Percentiles rank a stretch among this genome's conserved stretches.
Conservation (phyloP, 2,113 vertebrate genomes). For the Scopus umbretta region DNA sequence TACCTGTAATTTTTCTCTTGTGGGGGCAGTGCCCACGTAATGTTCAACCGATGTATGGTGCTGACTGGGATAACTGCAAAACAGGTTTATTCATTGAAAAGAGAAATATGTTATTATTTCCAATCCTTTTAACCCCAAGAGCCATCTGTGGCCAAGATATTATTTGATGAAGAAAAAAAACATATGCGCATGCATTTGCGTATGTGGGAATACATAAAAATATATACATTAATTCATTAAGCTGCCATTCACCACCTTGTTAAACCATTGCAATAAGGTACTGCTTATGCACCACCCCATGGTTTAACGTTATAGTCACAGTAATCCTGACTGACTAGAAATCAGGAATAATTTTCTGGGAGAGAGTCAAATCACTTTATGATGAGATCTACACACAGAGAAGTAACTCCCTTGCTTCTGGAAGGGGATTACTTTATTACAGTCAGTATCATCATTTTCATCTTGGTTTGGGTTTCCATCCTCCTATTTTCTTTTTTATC, state of each 20-base stretch:
- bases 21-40: conserved; percentile 83
- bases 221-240: neutral
- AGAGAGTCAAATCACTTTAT: neutral
- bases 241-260: neutral
- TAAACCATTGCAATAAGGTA: neutral
- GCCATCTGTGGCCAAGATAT: neutral
- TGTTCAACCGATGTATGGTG: conserved; percentile 83
- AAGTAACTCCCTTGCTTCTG: neutral
- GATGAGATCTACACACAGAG: neutral
- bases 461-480: neutral
- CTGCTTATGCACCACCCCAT: neutral
- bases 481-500: neutral
- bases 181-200: neutral
- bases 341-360: neutral
- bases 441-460: neutral
- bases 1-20: conserved; percentile 87
- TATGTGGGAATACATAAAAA: neutral
- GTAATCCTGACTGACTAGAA: neutral
- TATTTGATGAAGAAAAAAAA: neutral
- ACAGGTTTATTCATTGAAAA: conserved; percentile 14
- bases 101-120: neutral
- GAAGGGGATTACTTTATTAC: neutral
- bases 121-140: conserved; percentile 2
- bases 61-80: conserved; percentile 83
- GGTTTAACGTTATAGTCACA: neutral